phyloP scores from a whole-genome alignment of 2,888 invertebrate species.

The Trissoscelio sp. region DNA sequence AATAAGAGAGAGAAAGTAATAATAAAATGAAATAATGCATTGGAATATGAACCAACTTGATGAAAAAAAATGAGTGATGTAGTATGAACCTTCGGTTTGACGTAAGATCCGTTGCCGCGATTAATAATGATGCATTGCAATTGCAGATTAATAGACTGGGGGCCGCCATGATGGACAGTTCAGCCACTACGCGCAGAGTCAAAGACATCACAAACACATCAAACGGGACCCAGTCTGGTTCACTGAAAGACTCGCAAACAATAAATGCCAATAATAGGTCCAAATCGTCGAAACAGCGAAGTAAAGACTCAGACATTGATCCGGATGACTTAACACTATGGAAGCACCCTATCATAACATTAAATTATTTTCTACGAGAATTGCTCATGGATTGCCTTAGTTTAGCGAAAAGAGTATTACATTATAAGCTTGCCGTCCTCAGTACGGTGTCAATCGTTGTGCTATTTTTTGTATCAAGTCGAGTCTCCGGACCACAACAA shows the following conservation, averaged over 20 bases:
- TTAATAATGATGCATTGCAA: background rate
- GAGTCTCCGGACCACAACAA: constrained; percentile 81
- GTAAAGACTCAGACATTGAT: constrained; percentile 73
- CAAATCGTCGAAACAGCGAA: constrained; percentile 63
- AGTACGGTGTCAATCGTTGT: constrained; percentile 76
- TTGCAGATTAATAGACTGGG: constrained; percentile 78
- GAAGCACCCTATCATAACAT: constrained; percentile 81
- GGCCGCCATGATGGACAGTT: constrained; percentile 78
- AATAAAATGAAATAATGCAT: no score
- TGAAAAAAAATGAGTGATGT: constrained; percentile 2
- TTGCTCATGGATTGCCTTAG: constrained; percentile 79
- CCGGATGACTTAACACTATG: constrained; percentile 80
- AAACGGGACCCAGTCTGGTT: constrained; percentile 71
- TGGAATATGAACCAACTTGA: no score
- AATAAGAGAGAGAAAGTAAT: no score
- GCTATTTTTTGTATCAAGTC: constrained; percentile 78
- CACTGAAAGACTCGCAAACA: constrained; percentile 55
- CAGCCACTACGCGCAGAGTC: constrained; percentile 77
- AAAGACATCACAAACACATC: constrained; percentile 74
- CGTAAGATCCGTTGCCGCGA: background rate
- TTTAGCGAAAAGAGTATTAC: constrained; percentile 79
- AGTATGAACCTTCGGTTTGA: background rate
- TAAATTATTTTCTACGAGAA: constrained; percentile 81
- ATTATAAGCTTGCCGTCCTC: constrained; percentile 79
- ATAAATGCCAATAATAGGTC: constrained; percentile 51